Evolutionary conservation across 2,888 invertebrate genomes (phyloP), one percentile per base, ranked within the genome.

Genomic region (Eristalis pertinax): DNA sequence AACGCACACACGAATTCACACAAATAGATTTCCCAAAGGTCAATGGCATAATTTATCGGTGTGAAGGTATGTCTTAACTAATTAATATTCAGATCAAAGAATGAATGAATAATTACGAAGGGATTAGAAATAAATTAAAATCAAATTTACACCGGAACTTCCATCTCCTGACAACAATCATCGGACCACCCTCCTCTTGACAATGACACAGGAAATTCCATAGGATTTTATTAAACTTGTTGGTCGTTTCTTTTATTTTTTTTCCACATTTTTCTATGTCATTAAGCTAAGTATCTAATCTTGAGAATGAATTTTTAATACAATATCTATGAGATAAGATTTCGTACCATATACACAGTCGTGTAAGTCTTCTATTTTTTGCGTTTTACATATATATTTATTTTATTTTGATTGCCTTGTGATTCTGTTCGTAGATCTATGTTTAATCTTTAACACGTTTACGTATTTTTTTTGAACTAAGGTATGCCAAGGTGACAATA

Each of bases 401-500:
- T 19, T 19, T 50, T 19, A 50, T 8, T 50, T 50, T 19, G 19
- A 50, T 50, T 50, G n/a, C 19, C n/a, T 8, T 50, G 50, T 50
- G 60, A 26, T 26, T 60, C 41, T 56, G 24, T 56, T 50, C 32
- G 24, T 67, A 72, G 76, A 77, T 81, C 64, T 81, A 81, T 72
- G 80, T 77, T 81, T 76, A 72, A 35, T 79, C 70, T 60, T 75
- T 76, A 73, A 81, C 70, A 77, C 69, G 58, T 76, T 81, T 77
- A 81, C 43, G 38, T 72, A 62, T 5, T 73, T 35, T 74, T 75
- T 63, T 73, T 60, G 38, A 80, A 62, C 60, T n/a, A 68, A 77
- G 85, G 72, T 81, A 81, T 85, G 85, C 77, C 85, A 85, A 85
- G 85, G 85, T 81, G 81, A 81, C 68, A 81, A 77, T 81, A 85